Evolutionary conservation across 2,797 vertebrate species (phyloP), one percentile per base, ranked within the genome.

Genomic region (Meriones psammophilus): DNA sequence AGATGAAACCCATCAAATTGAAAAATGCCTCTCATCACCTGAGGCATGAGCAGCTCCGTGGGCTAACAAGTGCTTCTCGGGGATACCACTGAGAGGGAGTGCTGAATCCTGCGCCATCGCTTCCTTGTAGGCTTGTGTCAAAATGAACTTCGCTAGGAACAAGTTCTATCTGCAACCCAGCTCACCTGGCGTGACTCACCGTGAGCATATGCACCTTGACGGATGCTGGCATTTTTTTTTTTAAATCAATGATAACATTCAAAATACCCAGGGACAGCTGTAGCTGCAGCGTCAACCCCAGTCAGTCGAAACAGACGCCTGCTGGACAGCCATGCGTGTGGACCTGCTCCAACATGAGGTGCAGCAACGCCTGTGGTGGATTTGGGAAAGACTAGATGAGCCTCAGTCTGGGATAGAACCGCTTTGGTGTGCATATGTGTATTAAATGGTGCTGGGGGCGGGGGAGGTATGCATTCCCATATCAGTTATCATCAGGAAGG

Each of bases 1-100:
- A 97, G 95, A 97, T 97, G 96, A 96, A 95, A 97, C 88, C 92
- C 93, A 97, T 98, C 96, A 96, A 90, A 88, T 89, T 97, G 96
- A 97, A 97, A 98, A 97, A 97, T 97, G 95, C 92, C 86, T 97
- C 95, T 97, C 94, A 97, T 97, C 97, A 96, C 95, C 96, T 95
- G 94, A 88, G 89, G 91, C 1, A 1, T 77, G 14, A 71, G 88
- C 92, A 56, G 68, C 80, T 79, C 68, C 3, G 22, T 22, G 39
- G 79, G 50, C 81, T 79, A 30, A 74, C 66, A 79, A 33, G 80
- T 5, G 13, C 33, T 33, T 15, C 0, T 6, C 86, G 0, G 0
- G 2, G 50, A 73, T 36, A n/a, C 74, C 74, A 30, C 78, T 18
- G 54, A 83, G 95, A 76, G 89, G 68, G 30, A 46, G 18, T 4